Evolutionary conservation across 2,888 invertebrate genomes (phyloP), one percentile per base, ranked within the genome.

Genomic region (Nudaria mundana): DNA sequence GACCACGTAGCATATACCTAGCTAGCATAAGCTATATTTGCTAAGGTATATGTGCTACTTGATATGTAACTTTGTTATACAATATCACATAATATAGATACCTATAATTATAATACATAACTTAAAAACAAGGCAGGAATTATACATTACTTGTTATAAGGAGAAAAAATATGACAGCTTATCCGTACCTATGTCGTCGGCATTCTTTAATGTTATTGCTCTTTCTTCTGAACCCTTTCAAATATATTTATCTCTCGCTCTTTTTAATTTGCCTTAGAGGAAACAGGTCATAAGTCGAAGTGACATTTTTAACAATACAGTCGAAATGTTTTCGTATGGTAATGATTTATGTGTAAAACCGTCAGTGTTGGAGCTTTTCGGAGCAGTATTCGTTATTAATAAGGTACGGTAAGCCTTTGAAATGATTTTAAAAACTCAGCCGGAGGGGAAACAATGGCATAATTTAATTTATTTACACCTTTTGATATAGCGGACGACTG

Each of bases 311-410:
- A 87, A 88, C 87, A 88, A 87, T 81, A 66, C 76, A 68, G 71
- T 78, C 77, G 82, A 84, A 86, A 87, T 86, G 87, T 88, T 88
- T 87, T 87, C 82, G 81, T 86, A 83, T 86, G 80, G 71, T 81
- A 83, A 87, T 88, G 88, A 88, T 87, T 87, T 88, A 88, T 87
- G 87, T 79, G 75, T 79, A 55, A 81, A 79, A 77, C 67, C 71
- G 73, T 78, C 76, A 76, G 72, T 67, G 71, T 56, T n/a, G n/a
- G n/a, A 56, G 68, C 63, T 72, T 83, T 82, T 80, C 73, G 68
- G 78, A 75, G 68, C 75, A 72, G 65, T 63, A 56, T 64, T 64
- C 65, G 68, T 69, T 72, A 65, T 76, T 82, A 76, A 80, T 79
- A 73, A 76, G 73, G 74, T 62, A 58, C 62, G 63, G 68, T 62